Conservation (phyloP, 2,797 vertebrate genomes). For the Hyperoplus lanceolatus region DNA sequence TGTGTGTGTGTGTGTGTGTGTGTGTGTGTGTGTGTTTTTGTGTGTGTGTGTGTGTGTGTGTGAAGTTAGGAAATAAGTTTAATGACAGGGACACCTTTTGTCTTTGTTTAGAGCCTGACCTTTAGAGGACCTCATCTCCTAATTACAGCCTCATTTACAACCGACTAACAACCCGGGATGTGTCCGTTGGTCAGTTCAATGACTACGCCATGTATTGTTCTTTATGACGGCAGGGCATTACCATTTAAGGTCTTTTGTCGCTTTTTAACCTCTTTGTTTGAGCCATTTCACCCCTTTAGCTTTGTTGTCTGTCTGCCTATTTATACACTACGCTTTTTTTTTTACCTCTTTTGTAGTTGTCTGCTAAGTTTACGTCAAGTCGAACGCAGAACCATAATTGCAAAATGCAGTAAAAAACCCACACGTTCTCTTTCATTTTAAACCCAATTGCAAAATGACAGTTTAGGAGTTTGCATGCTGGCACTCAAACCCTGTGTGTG, state of each 20-base stretch:
- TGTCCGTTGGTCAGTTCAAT: conserved; percentile 42
- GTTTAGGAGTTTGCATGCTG: conserved; percentile 30
- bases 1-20: not conserved
- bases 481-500: conserved; percentile 29
- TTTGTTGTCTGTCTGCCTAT: not conserved
- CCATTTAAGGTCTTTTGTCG: conserved; percentile 54
- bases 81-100: conserved; percentile 59
- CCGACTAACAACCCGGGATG: conserved; percentile 33
- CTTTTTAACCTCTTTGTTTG: conserved; percentile 27
- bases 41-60: conserved; percentile 8
- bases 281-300: not conserved
- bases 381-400: conserved; percentile 9
- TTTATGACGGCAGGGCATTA: conserved; percentile 45
- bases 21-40: conserved; percentile 9
- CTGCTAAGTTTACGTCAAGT: conserved; percentile 7
- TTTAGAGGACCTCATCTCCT: conserved; percentile 55
- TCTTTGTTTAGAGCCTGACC: conserved; percentile 48
- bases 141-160: conserved; percentile 66
- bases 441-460: conserved; percentile 49
- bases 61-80: conserved; percentile 64
- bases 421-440: conserved; percentile 52
- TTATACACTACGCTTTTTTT: too few species aligned
- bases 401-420: conserved; percentile 40
- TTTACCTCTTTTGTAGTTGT: not conserved
- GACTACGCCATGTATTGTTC: conserved; percentile 46